Evolutionary conservation across 2,797 vertebrate genomes (phyloP), one percentile per base, ranked within the genome.

Genomic region (Spheniscus humboldti): DNA sequence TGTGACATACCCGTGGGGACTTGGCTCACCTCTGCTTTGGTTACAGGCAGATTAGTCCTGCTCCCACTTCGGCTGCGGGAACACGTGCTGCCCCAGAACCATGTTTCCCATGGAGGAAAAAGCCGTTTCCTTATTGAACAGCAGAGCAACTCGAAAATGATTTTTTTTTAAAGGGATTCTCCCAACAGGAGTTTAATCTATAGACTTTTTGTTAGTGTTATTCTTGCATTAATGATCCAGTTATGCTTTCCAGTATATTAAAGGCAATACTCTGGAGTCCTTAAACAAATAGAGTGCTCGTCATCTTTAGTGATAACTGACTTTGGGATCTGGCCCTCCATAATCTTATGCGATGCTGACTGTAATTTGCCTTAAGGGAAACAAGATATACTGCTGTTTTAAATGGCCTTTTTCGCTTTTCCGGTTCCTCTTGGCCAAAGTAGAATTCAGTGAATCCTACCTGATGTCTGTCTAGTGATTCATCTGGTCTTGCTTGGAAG

Each of bases 351-450:
- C 31, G 53, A 35, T 80, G 79, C 78, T 94, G 55, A 9, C 52
- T 88, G 33, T 48, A 39, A 45, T 94, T 90, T 82, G 63, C 86
- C 86, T 76, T 28, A 7, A 87, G 88, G 86, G 72, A 85, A 85
- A 69, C 60, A 67, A 68, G 86, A 60, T 7, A 59, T 35, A 16
- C 28, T 76, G 68, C 45, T 68, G 13, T 33, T 86, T 57, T 73
- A 37, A 88, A 68, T 1, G 9, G 41, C 71, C 30, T 57, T 81
- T 75, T 56, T 35, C 17, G 14, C 56, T 71, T 64, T 55, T 78
- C 47, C 37, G 10, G 16, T 39, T 67, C 74, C 30, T 85, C 60
- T 35, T 67, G 50, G 18, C 45, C 0, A 0, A 31, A 55, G 48
- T 25, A 33, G 39, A 80, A 84, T 63, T 64, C 13, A 18, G 13